These are phyloP conservation scores for Pentalonia nigronervosa DNA, from an alignment of 1,140 invertebrate genomes.

Conservation along the genomic window DNA sequence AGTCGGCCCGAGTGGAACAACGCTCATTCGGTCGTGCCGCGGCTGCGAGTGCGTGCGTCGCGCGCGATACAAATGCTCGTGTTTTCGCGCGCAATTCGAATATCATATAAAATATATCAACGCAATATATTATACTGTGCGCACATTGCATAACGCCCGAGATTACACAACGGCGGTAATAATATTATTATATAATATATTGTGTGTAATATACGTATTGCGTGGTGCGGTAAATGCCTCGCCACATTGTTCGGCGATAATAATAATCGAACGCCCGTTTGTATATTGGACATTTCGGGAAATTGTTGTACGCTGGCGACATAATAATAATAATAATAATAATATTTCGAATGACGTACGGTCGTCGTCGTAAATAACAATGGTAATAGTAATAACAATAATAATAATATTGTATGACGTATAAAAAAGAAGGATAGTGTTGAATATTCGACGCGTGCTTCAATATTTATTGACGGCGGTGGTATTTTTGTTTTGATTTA, in stretches of 20 bases:
- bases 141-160: neutral
- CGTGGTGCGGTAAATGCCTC: neutral
- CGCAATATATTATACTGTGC: neutral
- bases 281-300: conserved; percentile 14
- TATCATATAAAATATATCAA: conserved; percentile 10
- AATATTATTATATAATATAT: conserved; percentile 23
- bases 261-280: conserved; percentile 26
- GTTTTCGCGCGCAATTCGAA: conserved; percentile 14
- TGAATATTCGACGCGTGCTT: neutral
- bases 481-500: neutral
- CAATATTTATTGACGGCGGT: neutral
- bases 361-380: neutral
- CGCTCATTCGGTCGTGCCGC: neutral
- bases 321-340: neutral
- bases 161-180: neutral
- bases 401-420: neutral
- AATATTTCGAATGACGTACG: neutral
- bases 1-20: neutral
- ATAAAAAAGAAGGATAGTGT: neutral
- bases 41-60: neutral
- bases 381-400: neutral
- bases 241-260: neutral
- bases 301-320: neutral
- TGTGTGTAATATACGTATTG: neutral
- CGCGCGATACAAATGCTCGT: neutral